A percentile compares a stretch with the other conserved stretches of the same genome.
Evolutionary conservation across 1,140 invertebrate species (phyloP).

Genomic region (Acarapis woodi): DNA sequence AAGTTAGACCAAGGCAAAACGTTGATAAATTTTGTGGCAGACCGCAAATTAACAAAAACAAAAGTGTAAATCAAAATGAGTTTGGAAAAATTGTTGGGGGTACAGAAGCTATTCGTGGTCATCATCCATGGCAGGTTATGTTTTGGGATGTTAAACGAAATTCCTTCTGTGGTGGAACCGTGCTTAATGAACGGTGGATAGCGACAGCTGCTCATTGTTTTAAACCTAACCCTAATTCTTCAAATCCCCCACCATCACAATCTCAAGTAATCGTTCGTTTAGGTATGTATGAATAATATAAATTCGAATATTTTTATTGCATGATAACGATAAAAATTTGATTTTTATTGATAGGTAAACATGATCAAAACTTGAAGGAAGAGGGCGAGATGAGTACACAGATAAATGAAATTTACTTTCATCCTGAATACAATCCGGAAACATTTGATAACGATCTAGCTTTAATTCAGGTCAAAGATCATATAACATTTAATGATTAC

Average conservation of each 20-base stretch:
- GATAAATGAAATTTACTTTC: constrained; percentile 8
- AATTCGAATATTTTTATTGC: too few relatives aligned
- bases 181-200: constrained; percentile 14
- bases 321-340: too few relatives aligned
- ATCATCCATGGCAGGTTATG: constrained; percentile 15
- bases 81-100: constrained; percentile 14
- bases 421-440: constrained; percentile 24
- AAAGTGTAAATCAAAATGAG: constrained; percentile 7
- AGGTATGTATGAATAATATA: too few relatives aligned
- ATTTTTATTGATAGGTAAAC: too few relatives aligned
- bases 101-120: constrained; percentile 11
- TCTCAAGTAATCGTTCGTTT: constrained; percentile 9
- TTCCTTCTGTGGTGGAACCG: constrained; percentile 13
- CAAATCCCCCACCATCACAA: not conserved
- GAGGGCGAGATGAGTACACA: constrained; percentile 6
- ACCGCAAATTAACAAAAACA: constrained; percentile 7
- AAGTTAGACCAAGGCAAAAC: constrained; percentile 6
- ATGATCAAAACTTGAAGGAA: constrained; percentile 9
- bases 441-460: constrained; percentile 42
- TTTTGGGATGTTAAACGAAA: constrained; percentile 13
- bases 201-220: constrained; percentile 15
- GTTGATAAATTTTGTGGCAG: constrained; percentile 12
- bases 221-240: constrained; percentile 3
- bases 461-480: constrained; percentile 20
- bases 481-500: constrained; percentile 12